These are phyloP conservation scores for Penaeus vannamei DNA, from an alignment of 1,140 invertebrate genomes.

Conservation along the genomic window DNA sequence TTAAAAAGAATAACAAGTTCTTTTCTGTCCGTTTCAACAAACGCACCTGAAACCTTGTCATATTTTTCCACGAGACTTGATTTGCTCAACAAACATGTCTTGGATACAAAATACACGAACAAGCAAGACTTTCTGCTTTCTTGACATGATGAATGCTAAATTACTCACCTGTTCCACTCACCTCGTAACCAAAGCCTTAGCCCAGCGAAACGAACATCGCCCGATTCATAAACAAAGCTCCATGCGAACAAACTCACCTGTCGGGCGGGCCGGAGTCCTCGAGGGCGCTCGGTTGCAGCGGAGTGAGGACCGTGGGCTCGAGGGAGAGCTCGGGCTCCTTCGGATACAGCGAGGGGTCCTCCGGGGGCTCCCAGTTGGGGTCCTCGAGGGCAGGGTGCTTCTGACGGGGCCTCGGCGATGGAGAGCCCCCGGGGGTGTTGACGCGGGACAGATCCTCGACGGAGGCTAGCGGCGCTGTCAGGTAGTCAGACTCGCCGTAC, in stretches of 20 bases:
- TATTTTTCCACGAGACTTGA: too few species aligned
- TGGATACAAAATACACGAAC: too few species aligned
- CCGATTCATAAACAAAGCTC: not conserved
- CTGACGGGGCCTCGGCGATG: slow-evolving; percentile 59
- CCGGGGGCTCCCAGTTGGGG: slow-evolving; percentile 66
- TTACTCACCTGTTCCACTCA: not conserved
- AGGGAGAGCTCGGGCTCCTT: not conserved
- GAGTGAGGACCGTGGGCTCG: slow-evolving; percentile 52
- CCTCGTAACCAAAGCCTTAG: not conserved
- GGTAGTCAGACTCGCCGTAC: slow-evolving; percentile 59
- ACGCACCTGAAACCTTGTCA: too few species aligned
- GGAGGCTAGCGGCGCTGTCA: slow-evolving; percentile 68
- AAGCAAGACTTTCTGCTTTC: too few species aligned
- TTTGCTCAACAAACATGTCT: too few species aligned
- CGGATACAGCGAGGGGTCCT: slow-evolving; percentile 52
- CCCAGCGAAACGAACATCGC: not conserved
- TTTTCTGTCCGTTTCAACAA: too few species aligned
- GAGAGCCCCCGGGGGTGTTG: slow-evolving; percentile 68
- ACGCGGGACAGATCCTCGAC: slow-evolving; percentile 69
- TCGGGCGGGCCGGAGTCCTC: slow-evolving; percentile 56
- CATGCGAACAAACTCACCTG: slow-evolving; percentile 45
- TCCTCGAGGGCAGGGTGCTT: slow-evolving; percentile 64
- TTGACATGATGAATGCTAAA: too few species aligned
- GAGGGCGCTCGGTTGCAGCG: slow-evolving; percentile 51
- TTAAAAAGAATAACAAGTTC: too few species aligned